Conservation (phyloP, 2,888 invertebrate species). For the Panzeria rudis region DNA sequence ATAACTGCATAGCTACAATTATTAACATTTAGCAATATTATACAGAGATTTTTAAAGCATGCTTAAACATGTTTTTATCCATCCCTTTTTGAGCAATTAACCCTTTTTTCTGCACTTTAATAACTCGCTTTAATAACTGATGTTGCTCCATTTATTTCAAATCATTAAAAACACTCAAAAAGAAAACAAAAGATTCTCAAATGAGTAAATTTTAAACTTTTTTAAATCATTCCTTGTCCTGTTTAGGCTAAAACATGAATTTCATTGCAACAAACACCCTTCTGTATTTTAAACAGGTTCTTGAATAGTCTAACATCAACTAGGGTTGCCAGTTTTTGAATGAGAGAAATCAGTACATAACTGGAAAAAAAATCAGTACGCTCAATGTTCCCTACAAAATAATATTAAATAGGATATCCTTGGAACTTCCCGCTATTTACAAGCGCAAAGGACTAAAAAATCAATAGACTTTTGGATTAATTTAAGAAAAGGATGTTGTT, state of each 20-base stretch:
- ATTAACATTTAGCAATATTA: background rate
- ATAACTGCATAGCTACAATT: background rate
- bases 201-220: slow-evolving; percentile 29
- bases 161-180: background rate
- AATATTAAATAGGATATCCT: too few species aligned
- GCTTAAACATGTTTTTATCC: slow-evolving; percentile 32
- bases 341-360: too few species aligned
- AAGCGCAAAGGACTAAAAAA: too few species aligned
- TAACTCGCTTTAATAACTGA: slow-evolving; percentile 38
- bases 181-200: slow-evolving; percentile 54
- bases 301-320: slow-evolving; percentile 19
- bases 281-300: slow-evolving; percentile 56
- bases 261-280: slow-evolving; percentile 36
- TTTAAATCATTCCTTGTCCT: background rate
- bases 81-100: slow-evolving; percentile 54
- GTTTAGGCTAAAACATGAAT: slow-evolving; percentile 12
- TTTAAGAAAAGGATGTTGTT: too few species aligned
- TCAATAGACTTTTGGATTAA: too few species aligned
- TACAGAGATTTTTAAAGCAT: background rate
- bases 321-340: too few species aligned
- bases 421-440: too few species aligned
- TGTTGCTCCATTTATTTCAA: slow-evolving; percentile 25
- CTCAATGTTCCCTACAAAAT: too few species aligned
- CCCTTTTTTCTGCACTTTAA: slow-evolving; percentile 46
- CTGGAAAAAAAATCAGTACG: too few species aligned